Evolutionary conservation across 2,797 vertebrate genomes (phyloP).

Genomic region (Syncerus caffer): DNA sequence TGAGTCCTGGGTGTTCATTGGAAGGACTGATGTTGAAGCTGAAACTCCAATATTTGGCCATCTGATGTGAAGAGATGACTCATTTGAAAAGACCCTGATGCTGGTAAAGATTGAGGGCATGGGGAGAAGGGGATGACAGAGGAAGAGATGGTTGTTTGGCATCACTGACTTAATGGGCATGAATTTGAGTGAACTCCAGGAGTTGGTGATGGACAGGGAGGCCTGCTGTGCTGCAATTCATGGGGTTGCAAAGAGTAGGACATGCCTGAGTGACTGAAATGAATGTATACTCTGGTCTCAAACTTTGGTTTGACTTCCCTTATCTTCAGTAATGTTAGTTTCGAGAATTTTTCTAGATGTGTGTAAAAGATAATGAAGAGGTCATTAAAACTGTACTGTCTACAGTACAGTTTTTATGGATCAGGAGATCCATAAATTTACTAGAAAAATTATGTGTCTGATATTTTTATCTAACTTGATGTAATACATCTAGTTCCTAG

Average conservation of each 20-base stretch:
- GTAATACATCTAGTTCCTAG: not conserved
- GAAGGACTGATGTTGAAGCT: not conserved
- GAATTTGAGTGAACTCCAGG: not conserved
- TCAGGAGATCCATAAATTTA: not conserved
- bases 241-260: fast-evolving
- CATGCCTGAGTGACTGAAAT: not conserved
- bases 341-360: not conserved
- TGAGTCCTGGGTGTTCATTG: not conserved
- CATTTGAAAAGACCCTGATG: not conserved
- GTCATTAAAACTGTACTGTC: not conserved
- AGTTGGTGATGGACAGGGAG: not conserved
- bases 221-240: fast-evolving
- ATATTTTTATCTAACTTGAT: not conserved
- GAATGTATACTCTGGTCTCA: not conserved
- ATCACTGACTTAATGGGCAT: not conserved
- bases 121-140: fast-evolving
- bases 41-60: not conserved
- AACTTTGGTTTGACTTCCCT: not conserved
- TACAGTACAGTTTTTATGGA: not conserved
- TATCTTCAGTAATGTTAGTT: not conserved
- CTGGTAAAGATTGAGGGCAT: not conserved
- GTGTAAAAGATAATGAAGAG: not conserved
- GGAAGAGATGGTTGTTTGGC: not conserved
- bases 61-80: not conserved
- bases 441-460: not conserved